These are phyloP conservation scores for Drosophila mauritiana DNA, from an alignment of 1,140 invertebrate genomes.

Conservation along the genomic window DNA sequence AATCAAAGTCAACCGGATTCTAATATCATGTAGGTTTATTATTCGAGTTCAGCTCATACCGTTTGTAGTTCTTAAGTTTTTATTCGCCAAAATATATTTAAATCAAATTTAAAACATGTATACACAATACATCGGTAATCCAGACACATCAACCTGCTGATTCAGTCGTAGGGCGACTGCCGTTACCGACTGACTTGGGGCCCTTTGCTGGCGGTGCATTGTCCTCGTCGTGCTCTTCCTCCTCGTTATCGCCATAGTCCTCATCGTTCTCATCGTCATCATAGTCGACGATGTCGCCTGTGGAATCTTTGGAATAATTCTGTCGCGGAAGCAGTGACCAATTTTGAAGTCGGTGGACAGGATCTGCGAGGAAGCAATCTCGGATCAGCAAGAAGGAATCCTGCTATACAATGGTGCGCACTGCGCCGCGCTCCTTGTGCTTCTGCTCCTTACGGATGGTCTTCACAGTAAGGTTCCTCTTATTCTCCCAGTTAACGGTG, in stretches of 20 bases:
- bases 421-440: constrained; percentile 96
- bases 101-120: constrained; percentile 68
- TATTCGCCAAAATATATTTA: constrained; percentile 80
- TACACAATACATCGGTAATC: constrained; percentile 58
- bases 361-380: constrained; percentile 85
- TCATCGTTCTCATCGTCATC: constrained; percentile 89
- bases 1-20: neutral
- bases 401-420: constrained; percentile 97
- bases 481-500: constrained; percentile 97
- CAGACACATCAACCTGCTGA: constrained; percentile 59
- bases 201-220: constrained; percentile 58
- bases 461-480: constrained; percentile 98
- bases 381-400: constrained; percentile 90
- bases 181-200: constrained; percentile 54
- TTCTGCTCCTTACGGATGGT: constrained; percentile 99
- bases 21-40: constrained; percentile 41
- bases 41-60: constrained; percentile 31
- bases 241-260: constrained; percentile 76
- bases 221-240: constrained; percentile 85
- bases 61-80: constrained; percentile 45
- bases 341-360: constrained; percentile 98
- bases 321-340: constrained; percentile 98
- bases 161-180: constrained; percentile 77
- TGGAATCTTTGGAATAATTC: constrained; percentile 96
- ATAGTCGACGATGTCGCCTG: constrained; percentile 92